Percentiles rank a stretch among this genome's conserved stretches.
These are phyloP conservation scores for Nephila pilipes DNA, from an alignment of 1,140 invertebrate species.

Conservation along the genomic window DNA sequence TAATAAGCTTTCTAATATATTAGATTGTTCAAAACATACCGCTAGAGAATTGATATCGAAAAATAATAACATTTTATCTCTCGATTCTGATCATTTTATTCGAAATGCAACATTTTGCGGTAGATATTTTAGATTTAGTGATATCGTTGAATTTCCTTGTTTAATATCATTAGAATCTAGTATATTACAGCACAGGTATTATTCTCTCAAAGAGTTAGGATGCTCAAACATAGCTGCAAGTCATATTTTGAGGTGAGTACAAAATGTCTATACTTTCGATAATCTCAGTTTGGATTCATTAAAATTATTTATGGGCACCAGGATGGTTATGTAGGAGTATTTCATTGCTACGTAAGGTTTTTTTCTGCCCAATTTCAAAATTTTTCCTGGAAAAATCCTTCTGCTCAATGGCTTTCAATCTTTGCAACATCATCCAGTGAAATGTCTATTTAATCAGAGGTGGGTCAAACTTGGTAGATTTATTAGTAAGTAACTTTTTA, in stretches of 20 bases:
- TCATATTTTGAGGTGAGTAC: slow-evolving; percentile 25
- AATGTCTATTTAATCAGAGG: too few species aligned
- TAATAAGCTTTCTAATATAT: slow-evolving; percentile 23
- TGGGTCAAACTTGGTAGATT: too few species aligned
- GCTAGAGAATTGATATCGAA: slow-evolving; percentile 6
- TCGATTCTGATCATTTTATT: slow-evolving; percentile 8
- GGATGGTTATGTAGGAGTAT: too few species aligned
- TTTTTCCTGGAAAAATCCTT: too few species aligned
- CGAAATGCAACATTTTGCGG: slow-evolving; percentile 33
- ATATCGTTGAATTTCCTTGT: slow-evolving; percentile 42
- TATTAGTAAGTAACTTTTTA: too few species aligned
- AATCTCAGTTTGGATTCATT: neutral
- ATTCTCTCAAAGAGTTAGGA: slow-evolving; percentile 50
- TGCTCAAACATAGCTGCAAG: neutral
- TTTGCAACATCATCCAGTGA: too few species aligned
- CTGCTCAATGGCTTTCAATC: too few species aligned
- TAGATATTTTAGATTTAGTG: slow-evolving; percentile 55
- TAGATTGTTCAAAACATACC: slow-evolving; percentile 43
- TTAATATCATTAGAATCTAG: slow-evolving; percentile 14
- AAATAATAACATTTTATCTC: slow-evolving; percentile 14
- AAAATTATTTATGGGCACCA: neutral
- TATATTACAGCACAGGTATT: slow-evolving; percentile 47
- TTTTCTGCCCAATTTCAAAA: too few species aligned
- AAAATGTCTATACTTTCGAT: neutral
- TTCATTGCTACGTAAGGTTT: too few species aligned